Conservation (phyloP, 2,113 vertebrate species). For the Steatornis caripensis region DNA sequence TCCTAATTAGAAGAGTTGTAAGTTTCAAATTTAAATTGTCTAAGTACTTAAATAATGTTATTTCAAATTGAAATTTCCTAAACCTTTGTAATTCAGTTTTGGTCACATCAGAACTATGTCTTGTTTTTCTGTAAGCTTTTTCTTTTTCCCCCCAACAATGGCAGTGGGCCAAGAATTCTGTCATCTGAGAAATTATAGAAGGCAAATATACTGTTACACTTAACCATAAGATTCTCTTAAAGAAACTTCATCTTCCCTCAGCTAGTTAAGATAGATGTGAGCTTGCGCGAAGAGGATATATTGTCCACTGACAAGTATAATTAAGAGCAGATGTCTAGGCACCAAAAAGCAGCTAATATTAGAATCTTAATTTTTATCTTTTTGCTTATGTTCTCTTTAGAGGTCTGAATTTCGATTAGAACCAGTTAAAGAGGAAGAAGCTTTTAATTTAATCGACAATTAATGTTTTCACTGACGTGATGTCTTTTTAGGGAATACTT, state of each 20-base stretch:
- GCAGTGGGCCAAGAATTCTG: neutral
- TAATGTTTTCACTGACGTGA: neutral
- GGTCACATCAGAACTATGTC: neutral
- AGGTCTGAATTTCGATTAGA: neutral
- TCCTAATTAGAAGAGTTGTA: neutral
- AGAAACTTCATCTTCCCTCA: neutral
- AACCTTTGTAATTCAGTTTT: neutral
- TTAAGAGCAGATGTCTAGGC: conserved; percentile 1
- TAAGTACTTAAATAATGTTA: neutral
- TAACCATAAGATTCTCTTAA: neutral
- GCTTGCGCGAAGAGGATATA: neutral
- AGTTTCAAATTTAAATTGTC: neutral
- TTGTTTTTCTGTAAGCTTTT: neutral
- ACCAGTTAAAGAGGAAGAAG: neutral
- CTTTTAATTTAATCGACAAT: neutral
- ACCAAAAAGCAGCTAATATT: neutral
- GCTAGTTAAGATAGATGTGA: neutral
- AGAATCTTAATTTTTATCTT: neutral
- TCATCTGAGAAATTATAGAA: neutral
- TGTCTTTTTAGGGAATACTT: neutral
- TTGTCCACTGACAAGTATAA: conserved; percentile 10
- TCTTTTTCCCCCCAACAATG: neutral
- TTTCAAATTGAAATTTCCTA: neutral
- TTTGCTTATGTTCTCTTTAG: neutral
- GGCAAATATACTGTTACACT: neutral